Evolutionary conservation across 2,113 vertebrate species (phyloP).

Genomic region (Nothobranchius kuhntae): DNA sequence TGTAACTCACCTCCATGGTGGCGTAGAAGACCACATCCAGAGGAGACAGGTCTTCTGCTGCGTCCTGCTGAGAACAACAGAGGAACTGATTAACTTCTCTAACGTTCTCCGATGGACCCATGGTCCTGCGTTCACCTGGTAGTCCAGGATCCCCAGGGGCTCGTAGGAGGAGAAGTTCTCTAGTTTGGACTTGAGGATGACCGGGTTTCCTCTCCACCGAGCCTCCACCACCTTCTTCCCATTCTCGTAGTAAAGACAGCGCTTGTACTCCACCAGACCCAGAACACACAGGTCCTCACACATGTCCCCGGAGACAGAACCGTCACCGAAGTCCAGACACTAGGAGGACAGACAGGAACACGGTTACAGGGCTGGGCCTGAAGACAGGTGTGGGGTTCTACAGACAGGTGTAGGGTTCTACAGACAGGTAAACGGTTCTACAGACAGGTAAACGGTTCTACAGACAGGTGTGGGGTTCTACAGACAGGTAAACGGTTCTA

Average conservation of each 20-base stretch:
- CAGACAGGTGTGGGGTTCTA: too few relatives aligned
- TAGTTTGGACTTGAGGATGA: slow-evolving; percentile 92
- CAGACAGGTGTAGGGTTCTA: too few relatives aligned
- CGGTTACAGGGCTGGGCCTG: too few relatives aligned
- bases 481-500: too few relatives aligned
- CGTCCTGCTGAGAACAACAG: slow-evolving; percentile 39
- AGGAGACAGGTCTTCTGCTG: slow-evolving; percentile 78
- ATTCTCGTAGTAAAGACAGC: slow-evolving; percentile 91
- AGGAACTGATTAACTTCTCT: neutral
- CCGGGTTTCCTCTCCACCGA: slow-evolving; percentile 85
- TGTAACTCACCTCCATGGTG: slow-evolving; percentile 83
- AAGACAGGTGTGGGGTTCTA: too few relatives aligned
- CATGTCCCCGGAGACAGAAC: slow-evolving; percentile 86
- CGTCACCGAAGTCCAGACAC: slow-evolving; percentile 87
- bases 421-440: too few relatives aligned
- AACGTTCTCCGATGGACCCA: neutral
- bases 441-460: too few relatives aligned
- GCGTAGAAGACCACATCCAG: slow-evolving; percentile 88
- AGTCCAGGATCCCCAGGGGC: slow-evolving; percentile 79
- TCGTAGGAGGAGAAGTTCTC: slow-evolving; percentile 92
- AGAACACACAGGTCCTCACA: slow-evolving; percentile 91
- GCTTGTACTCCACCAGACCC: slow-evolving; percentile 84
- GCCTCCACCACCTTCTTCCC: slow-evolving; percentile 97
- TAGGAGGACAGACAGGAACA: slow-evolving; percentile 47
- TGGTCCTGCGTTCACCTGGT: slow-evolving; percentile 66